Base-by-base conservation (phyloP, 1,140 invertebrate genomes). In the Diachasmimorpha longicaudata region DNA sequence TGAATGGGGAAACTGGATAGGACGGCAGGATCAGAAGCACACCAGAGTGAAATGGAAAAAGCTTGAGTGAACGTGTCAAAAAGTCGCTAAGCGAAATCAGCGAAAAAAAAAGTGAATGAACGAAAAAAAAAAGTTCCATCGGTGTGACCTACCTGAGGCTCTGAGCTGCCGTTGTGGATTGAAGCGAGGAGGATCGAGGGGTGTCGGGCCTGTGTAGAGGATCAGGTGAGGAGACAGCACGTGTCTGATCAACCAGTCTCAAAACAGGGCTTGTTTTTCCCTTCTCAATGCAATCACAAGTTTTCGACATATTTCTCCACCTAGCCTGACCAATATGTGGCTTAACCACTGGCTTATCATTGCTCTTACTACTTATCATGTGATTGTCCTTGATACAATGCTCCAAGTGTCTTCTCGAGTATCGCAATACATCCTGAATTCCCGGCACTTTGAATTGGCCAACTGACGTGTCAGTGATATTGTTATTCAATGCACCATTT, bases 201-300 rank as follows among this genome's bases (percentile, higher is more conserved):
- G 85, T 85, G 80, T 89, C 88, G 77, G 87, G 87, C 82, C 87
- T 87, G 79, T 90, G 88, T 63, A 90, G 85, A 74, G 90, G 88
- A 85, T 89, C 90, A 66, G 90, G 90, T 66, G 90, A 91, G 80
- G 90, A 91, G 0, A 89, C 86, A 67, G 90, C 90, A 77, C 89
- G 84, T 71, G 90, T 85, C 55, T 89, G 88, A 73, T 89, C 85
- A 19, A 79, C 82, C 16, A 89, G 68, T 77, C 82, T 80, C 21
- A 89, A 79, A 10, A 89, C 81, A 14, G 87, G 87, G 36, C 86
- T 88, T 0, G 80, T 84, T 48, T 87, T 84, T 37, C 81, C 83
- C 68, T 86, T 86, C 55, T 86, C 87, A 42, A 89, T 85, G 69
- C 83, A 89, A 66, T 88, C 86, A 72, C 85, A 88, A 39, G 88